Base-by-base conservation (phyloP, 2,888 invertebrate genomes). In the Spisula subtruncata region DNA sequence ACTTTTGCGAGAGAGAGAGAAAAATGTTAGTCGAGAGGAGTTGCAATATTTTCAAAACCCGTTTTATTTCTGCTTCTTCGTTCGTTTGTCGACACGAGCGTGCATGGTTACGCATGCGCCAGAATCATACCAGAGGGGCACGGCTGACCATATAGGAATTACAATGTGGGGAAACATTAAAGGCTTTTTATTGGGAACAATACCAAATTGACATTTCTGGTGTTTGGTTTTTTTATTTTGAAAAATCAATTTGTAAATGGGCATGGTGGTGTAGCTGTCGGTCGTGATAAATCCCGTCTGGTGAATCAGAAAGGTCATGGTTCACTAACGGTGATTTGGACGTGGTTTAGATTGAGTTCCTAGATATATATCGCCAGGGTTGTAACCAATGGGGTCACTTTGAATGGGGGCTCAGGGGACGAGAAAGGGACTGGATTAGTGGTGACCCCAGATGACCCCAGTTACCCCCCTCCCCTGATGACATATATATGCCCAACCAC, bases 101-200 rank as follows among this genome's bases (percentile, higher is more conserved):
- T 32, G 35, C 35, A 35, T 75, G 16, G 35, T 2, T 32, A 32
- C 75, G 75, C 75, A 75, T 75, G 75, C 75, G 60, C 25, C 18
- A 10, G 6, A 25, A 66, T 25, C 2, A 25, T 25, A n/a, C 25
- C 60, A 66, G 60, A 25, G 8, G 60, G 60, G 60, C 25, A 66
- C 60, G 20, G 60, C 60, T 66, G 60, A 66, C 60, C 60, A 66
- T 66, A 66, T 25, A 66, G 25, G n/a, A 66, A 66, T 25, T 51
- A 51, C 51, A 16, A 66, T 66, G 60, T 66, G 60, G 60, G 56
- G 60, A 25, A 0, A 25, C 20, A 66, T 66, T n/a, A 25, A 25
- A 25, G 60, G n/a, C n/a, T 66, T 60, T 66, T n/a, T 6, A 66
- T 10, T 5, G 4, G 25, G 25, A 66, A 66, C 60, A 25, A 25